Base-by-base conservation (phyloP, 2,113 vertebrate genomes). In the Balaeniceps rex region DNA sequence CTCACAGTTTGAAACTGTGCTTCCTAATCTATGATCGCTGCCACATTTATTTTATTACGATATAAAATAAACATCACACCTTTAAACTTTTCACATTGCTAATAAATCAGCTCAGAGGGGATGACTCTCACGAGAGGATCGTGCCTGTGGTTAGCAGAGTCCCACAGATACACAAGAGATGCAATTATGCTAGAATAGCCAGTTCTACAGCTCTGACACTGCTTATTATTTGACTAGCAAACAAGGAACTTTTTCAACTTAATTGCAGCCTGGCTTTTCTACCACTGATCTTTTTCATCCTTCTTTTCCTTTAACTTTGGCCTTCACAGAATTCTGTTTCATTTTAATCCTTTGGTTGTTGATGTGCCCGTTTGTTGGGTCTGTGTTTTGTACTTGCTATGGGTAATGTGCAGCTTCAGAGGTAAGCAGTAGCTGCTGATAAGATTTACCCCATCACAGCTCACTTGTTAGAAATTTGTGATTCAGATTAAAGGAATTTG, bases 241-340 rank as follows among this genome's bases (percentile, higher is more conserved):
- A 96, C 88, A 96, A 94, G 96, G 90, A 97, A 95, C 77, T 94
- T 95, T 77, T 87, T 95, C 96, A 95, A 86, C 83, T 94, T 95
- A 95, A 96, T 97, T 94, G 88, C 80, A 97, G 87, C 25, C 83
- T 66, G 42, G 80, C 64, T 94, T 87, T 89, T 93, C 91, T 68
- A 84, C 61, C 40, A 54, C 52, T 75, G 79, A 64, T 93, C 80
- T 72, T 91, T 87, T 93, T 89, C 94, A 90, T 92, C 76, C 74
- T 80, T 83, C 70, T 83, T 88, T 76, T 83, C 79, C 75, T 82
- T 84, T 84, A 95, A 78, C 80, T 90, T 61, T 0, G 16, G 76
- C 61, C 38, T 85, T 87, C 74, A 14, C 0, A 49, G 72, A 94
- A 65, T 46, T 92, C 44, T 64, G 40, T 19, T 93, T 90, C 38